Base-by-base conservation (phyloP, 2,888 invertebrate genomes). In the Apamea monoglypha region DNA sequence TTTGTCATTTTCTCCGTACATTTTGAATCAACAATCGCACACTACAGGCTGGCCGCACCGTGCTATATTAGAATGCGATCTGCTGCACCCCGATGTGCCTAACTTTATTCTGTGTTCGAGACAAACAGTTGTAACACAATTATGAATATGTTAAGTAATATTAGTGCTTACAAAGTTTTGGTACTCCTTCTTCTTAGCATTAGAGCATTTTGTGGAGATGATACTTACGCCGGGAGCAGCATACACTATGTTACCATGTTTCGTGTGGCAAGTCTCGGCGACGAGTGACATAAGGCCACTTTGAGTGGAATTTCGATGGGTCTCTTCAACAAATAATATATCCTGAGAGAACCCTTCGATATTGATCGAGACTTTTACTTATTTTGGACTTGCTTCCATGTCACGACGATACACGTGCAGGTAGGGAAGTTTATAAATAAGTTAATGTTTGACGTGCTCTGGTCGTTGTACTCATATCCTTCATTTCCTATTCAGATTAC, bases 401-500 rank as follows among this genome's bases (percentile, higher is more conserved):
- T 32, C 32, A 32, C 14, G 21, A 21, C 1, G 29, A 12, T 69
- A 69, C 50, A 32, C 50, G 32, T 69, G 32, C 16, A 32, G 29
- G 16, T 32, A 32, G 29, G 47, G 32, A 2, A 50, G 32, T 32
- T 83, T 56, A 78, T 66, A 66, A 84, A 84, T 79, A 71, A 84
- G 0, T 29, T 32, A 50, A 44, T 66, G 44, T 74, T 32, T 61
- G 16, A 63, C 25, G 21, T 61, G n/a, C 36, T 40, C n/a, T 16
- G 61, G 71, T 40, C 8, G 25, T 53, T 47, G 21, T 44, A 47
- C 53, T 50, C 3, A 47, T 40, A 47, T 64, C 36, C 66, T 71
- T 72, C 47, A 86, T 78, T 71, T 32, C 6, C 7, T 71, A 78
- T 83, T 83, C 67, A 68, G n/a, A 59, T 36, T 63, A 67, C 63